A percentile compares a stretch with the other conserved stretches of the same genome.
These are phyloP conservation scores for Pammene fasciana DNA, from an alignment of 2,888 invertebrate species.

Conservation along the genomic window DNA sequence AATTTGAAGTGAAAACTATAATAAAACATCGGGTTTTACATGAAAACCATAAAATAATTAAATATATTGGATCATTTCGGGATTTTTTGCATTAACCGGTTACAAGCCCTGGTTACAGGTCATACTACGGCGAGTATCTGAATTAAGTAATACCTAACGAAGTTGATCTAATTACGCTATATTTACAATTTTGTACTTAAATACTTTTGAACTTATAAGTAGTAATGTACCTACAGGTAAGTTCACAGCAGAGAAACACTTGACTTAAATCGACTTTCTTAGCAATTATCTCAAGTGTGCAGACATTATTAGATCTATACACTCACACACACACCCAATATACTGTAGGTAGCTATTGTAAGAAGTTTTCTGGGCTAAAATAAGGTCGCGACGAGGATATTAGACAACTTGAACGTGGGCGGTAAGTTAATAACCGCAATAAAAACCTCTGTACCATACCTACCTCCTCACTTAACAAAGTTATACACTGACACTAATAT, in stretches of 20 bases:
- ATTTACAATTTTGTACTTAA: too few species aligned
- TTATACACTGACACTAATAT: neutral
- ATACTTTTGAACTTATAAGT: too few species aligned
- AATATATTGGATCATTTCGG: too few species aligned
- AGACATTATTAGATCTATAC: conserved; percentile 19
- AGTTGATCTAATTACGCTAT: too few species aligned
- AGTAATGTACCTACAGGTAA: neutral
- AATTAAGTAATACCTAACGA: too few species aligned
- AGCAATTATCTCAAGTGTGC: conserved; percentile 2
- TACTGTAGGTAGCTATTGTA: conserved; percentile 1
- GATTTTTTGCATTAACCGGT: too few species aligned
- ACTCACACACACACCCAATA: conserved; percentile 12
- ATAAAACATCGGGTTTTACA: too few species aligned
- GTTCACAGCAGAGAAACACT: neutral
- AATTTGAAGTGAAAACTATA: too few species aligned
- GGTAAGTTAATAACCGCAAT: neutral
- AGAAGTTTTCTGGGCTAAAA: conserved; percentile 21
- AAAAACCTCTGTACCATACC: neutral
- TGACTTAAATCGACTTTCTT: neutral
- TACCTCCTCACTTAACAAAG: neutral
- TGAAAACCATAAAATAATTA: too few species aligned
- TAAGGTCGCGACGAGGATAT: conserved; percentile 15
- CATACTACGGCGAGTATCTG: too few species aligned
- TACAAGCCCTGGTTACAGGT: too few species aligned
- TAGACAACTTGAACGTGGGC: conserved; percentile 10